Base-by-base conservation (phyloP, 2,888 invertebrate species). In the Tribolium freemani region DNA sequence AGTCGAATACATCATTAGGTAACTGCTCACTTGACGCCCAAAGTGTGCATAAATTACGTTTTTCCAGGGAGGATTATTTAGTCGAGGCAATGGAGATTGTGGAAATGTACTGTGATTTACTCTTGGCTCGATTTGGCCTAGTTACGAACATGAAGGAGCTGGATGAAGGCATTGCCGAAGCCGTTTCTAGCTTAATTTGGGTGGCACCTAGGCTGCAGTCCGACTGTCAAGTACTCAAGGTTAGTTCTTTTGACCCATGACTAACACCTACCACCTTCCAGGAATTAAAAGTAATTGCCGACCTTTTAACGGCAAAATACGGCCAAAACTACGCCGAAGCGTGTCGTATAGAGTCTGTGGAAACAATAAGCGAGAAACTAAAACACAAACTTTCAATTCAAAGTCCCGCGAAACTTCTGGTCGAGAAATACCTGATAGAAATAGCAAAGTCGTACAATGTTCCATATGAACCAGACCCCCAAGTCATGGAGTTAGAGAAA, bases 11-110 rank as follows among this genome's bases (percentile, higher is more conserved):
- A 99, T 99, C 70, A 98, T 99, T 70, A 90, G 93, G 93, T 92
- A 84, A 81, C 81, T 75, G 56, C 38, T 54, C 51, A 71, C 46
- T 68, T 30, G 56, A 48, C 57, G 61, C 21, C 10, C 13, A 21
- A 2, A 68, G 8, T 68, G 56, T 61, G 5, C 10, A 57, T 26
- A 56, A 50, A 8, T 13, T 31, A 8, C 10, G 21, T 26, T 72
- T 68, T 70, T 87, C n/a, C 81, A 92, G 99, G 53, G 98, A 99
- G 88, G 99, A 99, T 87, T 99, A 99, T 86, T 90, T 99, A 87
- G 98, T 99, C 2, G 99, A 99, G 88, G 99, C 99, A 0, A 97
- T 99, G 95, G 99, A 99, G 88, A 91, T 99, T 71, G 92, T 99
- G 0, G 99, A 99, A 88, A 99, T 99, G 98, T 99, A 97, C 85